Conservation (phyloP, 2,888 invertebrate species). For the Heliconius sara region DNA sequence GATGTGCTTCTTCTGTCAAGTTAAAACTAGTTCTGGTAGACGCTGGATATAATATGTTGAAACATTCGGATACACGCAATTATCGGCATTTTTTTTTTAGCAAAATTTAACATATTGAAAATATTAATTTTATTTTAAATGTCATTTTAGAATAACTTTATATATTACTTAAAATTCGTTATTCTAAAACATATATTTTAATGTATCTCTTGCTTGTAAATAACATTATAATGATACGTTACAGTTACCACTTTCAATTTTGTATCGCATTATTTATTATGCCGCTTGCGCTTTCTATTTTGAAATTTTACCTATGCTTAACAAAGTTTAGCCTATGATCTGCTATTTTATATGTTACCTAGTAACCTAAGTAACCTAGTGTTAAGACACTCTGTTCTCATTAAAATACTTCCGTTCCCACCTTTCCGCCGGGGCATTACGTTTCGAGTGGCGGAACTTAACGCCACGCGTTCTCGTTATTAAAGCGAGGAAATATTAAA, state of each 20-base stretch:
- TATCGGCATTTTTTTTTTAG: no score
- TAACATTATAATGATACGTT: slow-evolving; percentile 65
- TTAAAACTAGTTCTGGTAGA: not conserved
- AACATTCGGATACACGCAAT: not conserved
- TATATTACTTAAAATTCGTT: not conserved
- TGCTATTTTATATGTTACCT: not conserved
- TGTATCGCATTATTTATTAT: slow-evolving; percentile 62
- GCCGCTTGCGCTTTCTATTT: slow-evolving; percentile 68
- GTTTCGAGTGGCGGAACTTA: not conserved
- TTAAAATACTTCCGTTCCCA: not conserved
- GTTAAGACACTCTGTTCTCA: not conserved
- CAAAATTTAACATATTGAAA: no score
- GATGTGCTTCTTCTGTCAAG: slow-evolving; percentile 3
- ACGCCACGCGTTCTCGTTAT: no score
- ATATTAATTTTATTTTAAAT: no score
- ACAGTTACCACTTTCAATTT: slow-evolving; percentile 64
- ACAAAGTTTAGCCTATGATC: slow-evolving; percentile 31
- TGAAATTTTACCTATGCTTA: slow-evolving; percentile 57
- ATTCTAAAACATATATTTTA: not conserved
- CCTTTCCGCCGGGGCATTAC: not conserved
- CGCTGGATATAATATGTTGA: not conserved
- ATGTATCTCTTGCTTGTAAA: slow-evolving; percentile 57
- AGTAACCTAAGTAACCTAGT: not conserved
- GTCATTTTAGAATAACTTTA: not conserved
- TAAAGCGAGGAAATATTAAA: not conserved